These are phyloP conservation scores for Xenus cinereus DNA, from an alignment of 2,113 vertebrate genomes.

Conservation along the genomic window DNA sequence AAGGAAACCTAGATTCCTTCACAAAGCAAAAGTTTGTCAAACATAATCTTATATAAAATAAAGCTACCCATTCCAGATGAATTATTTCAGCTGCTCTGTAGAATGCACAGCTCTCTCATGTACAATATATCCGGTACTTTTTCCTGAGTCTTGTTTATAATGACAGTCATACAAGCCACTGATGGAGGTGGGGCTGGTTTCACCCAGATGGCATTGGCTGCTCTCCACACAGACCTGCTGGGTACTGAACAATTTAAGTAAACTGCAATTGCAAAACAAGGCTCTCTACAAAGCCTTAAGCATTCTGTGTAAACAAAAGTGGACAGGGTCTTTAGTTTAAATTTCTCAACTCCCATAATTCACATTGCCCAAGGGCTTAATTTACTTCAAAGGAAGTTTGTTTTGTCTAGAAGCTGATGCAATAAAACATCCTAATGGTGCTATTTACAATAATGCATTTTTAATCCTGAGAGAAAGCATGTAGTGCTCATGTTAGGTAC, in stretches of 20 bases:
- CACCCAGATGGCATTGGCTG: background rate
- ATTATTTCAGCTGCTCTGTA: background rate
- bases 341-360: conserved; percentile 36
- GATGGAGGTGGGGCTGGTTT: background rate
- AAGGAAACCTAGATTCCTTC: background rate
- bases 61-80: background rate
- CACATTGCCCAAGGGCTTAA: conserved; percentile 31
- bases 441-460: conserved; percentile 42
- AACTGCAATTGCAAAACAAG: conserved; percentile 44
- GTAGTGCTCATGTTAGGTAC: background rate
- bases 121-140: background rate
- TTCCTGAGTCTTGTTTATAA: background rate
- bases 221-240: conserved; percentile 24
- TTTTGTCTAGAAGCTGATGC: conserved; percentile 45
- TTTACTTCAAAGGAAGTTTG: conserved; percentile 62
- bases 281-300: conserved; percentile 30
- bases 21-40: background rate
- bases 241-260: conserved; percentile 18
- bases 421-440: conserved; percentile 52
- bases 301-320: conserved; percentile 49
- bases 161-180: background rate
- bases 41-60: background rate
- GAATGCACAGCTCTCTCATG: background rate
- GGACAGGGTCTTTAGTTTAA: conserved; percentile 35
- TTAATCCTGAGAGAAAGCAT: conserved; percentile 24